A percentile compares a stretch with the other conserved stretches of the same genome.
Conservation (phyloP, 2,797 vertebrate genomes). For the Hippoglossus hippoglossus region DNA sequence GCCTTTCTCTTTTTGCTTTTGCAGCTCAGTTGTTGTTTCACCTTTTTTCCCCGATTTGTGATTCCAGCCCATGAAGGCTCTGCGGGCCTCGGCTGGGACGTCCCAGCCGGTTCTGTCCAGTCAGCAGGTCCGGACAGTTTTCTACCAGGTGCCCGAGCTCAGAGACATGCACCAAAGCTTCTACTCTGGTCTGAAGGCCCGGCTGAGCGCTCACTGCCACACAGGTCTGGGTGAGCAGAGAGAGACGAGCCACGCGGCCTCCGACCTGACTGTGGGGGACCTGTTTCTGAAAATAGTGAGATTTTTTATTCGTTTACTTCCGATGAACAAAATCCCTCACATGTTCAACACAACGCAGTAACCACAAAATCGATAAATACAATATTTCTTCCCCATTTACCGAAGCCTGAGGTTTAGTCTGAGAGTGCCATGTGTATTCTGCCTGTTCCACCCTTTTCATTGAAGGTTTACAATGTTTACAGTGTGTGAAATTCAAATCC, state of each 20-base stretch:
- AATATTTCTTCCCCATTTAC: no score
- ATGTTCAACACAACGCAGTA: no score
- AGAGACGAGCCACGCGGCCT: slow-evolving; percentile 18
- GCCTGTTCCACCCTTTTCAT: no score
- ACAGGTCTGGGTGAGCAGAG: not conserved
- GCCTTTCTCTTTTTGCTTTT: not conserved
- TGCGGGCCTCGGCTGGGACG: slow-evolving; percentile 82
- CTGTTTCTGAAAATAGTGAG: slow-evolving; percentile 83
- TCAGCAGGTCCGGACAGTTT: slow-evolving; percentile 82
- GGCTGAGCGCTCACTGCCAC: slow-evolving; percentile 43
- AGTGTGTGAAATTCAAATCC: no score
- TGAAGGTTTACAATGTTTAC: no score
- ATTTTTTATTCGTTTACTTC: no score
- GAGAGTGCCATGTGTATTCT: no score
- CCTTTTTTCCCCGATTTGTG: not conserved
- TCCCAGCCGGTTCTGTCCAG: slow-evolving; percentile 84
- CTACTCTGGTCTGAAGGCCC: slow-evolving; percentile 67
- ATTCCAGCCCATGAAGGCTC: slow-evolving; percentile 83
- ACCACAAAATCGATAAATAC: no score
- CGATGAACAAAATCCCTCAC: no score
- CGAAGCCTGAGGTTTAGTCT: no score
- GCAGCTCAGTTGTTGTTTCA: not conserved
- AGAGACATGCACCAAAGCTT: slow-evolving; percentile 80
- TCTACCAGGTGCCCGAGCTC: slow-evolving; percentile 86
- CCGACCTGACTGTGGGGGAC: slow-evolving; percentile 77